Base-by-base conservation (phyloP, 1,140 invertebrate species). In the Nasonia longicornis region DNA sequence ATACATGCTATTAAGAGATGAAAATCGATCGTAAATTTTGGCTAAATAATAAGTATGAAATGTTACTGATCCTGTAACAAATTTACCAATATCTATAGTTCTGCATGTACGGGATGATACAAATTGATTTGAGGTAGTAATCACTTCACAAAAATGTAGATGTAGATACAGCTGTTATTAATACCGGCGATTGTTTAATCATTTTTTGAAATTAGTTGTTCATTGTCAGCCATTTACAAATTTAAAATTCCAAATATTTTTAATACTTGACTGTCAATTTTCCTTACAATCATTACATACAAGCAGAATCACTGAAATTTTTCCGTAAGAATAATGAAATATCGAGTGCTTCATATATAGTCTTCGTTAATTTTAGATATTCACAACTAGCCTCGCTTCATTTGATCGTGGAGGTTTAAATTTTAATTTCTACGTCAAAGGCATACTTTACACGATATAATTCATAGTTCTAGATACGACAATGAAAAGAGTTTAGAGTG, bases 341-440 rank as follows among this genome's bases (percentile, higher is more conserved):
- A 48, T 64, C 14, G 38, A 70, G 26, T 72, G 35, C 74, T 81
- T n/a, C 73, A 74, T 22, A 71, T n/a, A 69, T 69, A 81, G 52
- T 64, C 67, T 81, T 81, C n/a, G 8, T 29, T 80, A n/a, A 70
- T 80, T 80, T 74, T 75, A 75, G 2, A 31, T n/a, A 48, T 58
- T 77, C 16, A 8, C 22, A 81, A 11, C 26, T 22, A 67, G 64
- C 16, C 20, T 74, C 29, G 8, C 31, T 80, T 69, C 31, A 35
- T 3, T 22, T 63, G 20, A 11, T 63, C 63, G n/a, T 58, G 10
- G 63, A 81, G 22, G 80, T 35, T 81, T 64, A 7, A 45, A 81
- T 71, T 81, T 81, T 77, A 70, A 42, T 77, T 81, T 8, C 38
- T 69, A 20, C 12, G 69, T 75, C 3, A 71, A 72, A 71, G 22